These are phyloP conservation scores for Listrodromus nycthemerus DNA, from an alignment of 2,888 invertebrate species.

Conservation along the genomic window DNA sequence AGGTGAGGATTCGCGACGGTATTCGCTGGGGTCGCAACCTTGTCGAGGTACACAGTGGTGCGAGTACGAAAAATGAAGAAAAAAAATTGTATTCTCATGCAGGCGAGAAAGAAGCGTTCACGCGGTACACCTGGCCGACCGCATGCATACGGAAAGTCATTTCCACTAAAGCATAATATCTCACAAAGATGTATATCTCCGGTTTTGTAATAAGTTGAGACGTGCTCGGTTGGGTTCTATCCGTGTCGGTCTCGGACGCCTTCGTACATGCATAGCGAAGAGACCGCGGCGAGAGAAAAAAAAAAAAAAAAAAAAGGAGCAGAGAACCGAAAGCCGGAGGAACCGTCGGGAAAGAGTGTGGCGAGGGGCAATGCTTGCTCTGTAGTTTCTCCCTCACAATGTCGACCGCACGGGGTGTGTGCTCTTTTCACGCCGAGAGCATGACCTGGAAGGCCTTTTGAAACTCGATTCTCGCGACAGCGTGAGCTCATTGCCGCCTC, in stretches of 20 bases:
- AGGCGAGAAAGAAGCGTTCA: conserved; percentile 13
- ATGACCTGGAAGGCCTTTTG: conserved; percentile 74
- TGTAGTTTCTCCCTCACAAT: conserved; percentile 40
- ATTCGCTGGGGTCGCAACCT: conserved; percentile 16
- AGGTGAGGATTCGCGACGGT: not conserved
- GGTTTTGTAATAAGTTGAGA: conserved; percentile 63
- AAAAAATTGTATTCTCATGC: too few relatives aligned
- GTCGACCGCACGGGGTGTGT: conserved; percentile 66
- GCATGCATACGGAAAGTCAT: conserved; percentile 70
- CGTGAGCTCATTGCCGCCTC: conserved; percentile 74
- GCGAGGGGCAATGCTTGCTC: not conserved
- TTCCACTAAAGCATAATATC: conserved; percentile 72
- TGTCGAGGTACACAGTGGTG: conserved; percentile 37
- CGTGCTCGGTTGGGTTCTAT: conserved; percentile 33
- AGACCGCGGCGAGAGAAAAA: conserved; percentile 34
- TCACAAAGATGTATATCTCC: conserved; percentile 63
- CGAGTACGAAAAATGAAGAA: not conserved
- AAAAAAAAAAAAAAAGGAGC: conserved; percentile 40
- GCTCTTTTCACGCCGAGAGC: conserved; percentile 67
- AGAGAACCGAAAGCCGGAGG: conserved; percentile 28
- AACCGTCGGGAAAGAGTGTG: conserved; percentile 45
- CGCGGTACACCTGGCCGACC: conserved; percentile 42
- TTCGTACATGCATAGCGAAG: conserved; percentile 57
- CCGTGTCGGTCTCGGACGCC: conserved; percentile 24
- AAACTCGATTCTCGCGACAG: conserved; percentile 74